phyloP scores from a whole-genome alignment of 2,113 vertebrate genomes.

The Corythaeola cristata region DNA sequence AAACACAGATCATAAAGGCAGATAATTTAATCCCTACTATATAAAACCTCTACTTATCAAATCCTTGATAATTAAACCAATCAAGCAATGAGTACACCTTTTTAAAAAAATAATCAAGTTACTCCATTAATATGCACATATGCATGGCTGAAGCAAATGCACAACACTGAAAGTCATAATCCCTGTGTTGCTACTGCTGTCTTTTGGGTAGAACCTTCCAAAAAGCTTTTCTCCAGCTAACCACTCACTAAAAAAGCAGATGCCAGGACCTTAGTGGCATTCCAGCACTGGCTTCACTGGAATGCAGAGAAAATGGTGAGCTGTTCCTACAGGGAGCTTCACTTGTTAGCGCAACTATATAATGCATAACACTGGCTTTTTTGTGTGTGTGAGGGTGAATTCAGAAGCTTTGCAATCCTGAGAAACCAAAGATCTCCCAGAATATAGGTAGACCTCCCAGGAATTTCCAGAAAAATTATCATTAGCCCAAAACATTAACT shows the following conservation, averaged over 20 bases:
- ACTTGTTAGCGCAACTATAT: not conserved
- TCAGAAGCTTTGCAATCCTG: not conserved
- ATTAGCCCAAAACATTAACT: not conserved
- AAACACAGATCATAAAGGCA: not conserved
- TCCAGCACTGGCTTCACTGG: not conserved
- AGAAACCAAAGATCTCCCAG: not conserved
- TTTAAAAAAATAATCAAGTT: not conserved
- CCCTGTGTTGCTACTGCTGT: not conserved
- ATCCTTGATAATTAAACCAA: not conserved
- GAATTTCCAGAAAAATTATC: not conserved
- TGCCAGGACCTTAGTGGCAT: not conserved
- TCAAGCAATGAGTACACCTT: fast-evolving
- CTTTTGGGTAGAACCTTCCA: not conserved
- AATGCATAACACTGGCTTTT: not conserved
- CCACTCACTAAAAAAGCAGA: not conserved
- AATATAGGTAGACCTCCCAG: not conserved
- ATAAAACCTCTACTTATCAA: not conserved
- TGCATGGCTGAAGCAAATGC: not conserved
- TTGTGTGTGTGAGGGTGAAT: not conserved
- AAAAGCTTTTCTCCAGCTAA: not conserved
- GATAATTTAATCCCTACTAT: not conserved
- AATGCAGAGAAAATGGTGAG: not conserved
- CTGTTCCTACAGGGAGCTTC: not conserved
- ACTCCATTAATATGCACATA: not conserved
- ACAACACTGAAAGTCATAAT: not conserved